Conservation (phyloP, 2,888 invertebrate genomes). For the Bombylius discolor region DNA sequence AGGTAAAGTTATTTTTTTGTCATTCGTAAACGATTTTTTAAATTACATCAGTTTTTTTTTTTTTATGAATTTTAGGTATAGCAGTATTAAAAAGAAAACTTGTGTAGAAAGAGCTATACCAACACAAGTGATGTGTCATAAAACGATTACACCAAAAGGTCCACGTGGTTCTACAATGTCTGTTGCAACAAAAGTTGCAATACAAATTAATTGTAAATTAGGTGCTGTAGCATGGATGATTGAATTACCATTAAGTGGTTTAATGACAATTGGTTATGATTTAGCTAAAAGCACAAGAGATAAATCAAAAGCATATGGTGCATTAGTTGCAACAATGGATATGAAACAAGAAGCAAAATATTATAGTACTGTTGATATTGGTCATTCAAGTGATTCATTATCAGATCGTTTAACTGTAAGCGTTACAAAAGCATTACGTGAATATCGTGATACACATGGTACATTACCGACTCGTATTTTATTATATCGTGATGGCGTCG, state of each 20-base stretch:
- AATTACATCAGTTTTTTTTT: not conserved
- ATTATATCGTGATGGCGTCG: conserved; percentile 85
- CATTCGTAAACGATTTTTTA: not conserved
- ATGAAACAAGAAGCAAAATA: conserved; percentile 49
- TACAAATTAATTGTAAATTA: conserved; percentile 86
- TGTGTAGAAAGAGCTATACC: conserved; percentile 61
- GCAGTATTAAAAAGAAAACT: conserved; percentile 77
- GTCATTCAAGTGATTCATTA: conserved; percentile 60
- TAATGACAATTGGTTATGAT: conserved; percentile 82
- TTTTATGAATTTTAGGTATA: conserved; percentile 40
- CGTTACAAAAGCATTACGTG: conserved; percentile 36
- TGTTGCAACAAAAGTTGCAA: conserved; percentile 82
- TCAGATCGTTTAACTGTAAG: conserved; percentile 57
- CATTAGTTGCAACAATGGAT: conserved; percentile 62
- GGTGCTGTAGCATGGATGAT: conserved; percentile 86
- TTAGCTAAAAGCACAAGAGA: conserved; percentile 69
- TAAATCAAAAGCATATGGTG: conserved; percentile 56
- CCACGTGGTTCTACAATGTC: conserved; percentile 45
- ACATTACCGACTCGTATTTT: conserved; percentile 58
- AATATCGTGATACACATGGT: conserved; percentile 26
- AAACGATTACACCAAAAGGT: conserved; percentile 25
- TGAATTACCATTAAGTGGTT: conserved; percentile 47
- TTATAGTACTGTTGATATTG: conserved; percentile 60
- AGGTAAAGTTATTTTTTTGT: conserved; percentile 27
- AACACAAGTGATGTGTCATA: conserved; percentile 42